Percentiles rank a stretch among this genome's conserved stretches.
Conservation (phyloP, 1,140 invertebrate genomes). For the Drosophila elegans region DNA sequence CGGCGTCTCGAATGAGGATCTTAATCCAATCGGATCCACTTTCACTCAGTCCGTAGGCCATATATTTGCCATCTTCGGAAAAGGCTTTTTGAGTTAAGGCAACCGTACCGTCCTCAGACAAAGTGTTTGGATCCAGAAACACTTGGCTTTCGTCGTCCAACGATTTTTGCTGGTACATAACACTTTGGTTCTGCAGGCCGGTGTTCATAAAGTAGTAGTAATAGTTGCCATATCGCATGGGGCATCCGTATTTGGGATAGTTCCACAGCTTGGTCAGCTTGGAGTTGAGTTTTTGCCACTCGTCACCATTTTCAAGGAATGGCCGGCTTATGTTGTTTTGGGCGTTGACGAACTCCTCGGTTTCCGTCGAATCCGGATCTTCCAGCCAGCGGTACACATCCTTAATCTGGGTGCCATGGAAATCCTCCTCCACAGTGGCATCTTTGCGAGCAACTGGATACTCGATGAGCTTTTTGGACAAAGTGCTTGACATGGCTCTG, state of each 20-base stretch:
- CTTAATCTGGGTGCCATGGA: constrained; percentile 92
- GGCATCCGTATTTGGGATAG: constrained; percentile 97
- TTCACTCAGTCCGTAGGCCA: constrained; percentile 96
- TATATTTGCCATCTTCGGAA: constrained; percentile 95
- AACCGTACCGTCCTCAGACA: constrained; percentile 97
- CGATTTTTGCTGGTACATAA: constrained; percentile 95
- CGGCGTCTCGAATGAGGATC: constrained; percentile 93
- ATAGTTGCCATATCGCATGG: constrained; percentile 91
- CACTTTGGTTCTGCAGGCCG: constrained; percentile 98
- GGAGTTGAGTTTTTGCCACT: constrained; percentile 90
- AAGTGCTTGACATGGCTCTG: constrained; percentile 34
- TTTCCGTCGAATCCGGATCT: constrained; percentile 96
- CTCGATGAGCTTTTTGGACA: constrained; percentile 13
- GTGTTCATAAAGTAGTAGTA: constrained; percentile 98
- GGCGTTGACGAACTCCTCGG: constrained; percentile 95
- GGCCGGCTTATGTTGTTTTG: constrained; percentile 96
- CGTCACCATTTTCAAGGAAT: constrained; percentile 92
- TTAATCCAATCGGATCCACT: constrained; percentile 98
- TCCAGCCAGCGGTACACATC: constrained; percentile 99
- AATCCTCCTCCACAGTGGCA: constrained; percentile 91
- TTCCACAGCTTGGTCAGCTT: constrained; percentile 96
- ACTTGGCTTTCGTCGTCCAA: constrained; percentile 92
- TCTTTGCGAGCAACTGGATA: constrained; percentile 93
- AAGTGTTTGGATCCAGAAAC: constrained; percentile 97
- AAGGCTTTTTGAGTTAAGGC: constrained; percentile 92